A percentile compares a stretch with the other conserved stretches of the same genome.
Conservation (phyloP, 2,797 vertebrate genomes). For the Cercopithecus diana region DNA sequence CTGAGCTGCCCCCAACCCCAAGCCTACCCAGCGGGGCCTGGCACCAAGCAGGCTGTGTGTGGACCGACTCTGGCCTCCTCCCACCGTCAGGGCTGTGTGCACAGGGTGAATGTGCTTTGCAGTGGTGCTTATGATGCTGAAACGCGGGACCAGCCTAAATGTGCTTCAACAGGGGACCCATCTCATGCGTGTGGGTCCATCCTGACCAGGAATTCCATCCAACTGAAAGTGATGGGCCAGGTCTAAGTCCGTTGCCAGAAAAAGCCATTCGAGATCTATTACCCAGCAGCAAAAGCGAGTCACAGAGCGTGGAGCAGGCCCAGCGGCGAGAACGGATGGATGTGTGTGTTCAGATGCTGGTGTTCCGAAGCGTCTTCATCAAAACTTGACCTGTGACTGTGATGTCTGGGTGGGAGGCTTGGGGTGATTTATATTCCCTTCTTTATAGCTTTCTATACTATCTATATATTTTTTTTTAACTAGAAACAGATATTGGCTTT, state of each 20-base stretch:
- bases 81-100: rapidly evolving
- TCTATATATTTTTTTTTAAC: not conserved
- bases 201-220: rapidly evolving
- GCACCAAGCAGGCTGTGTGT: too few relatives aligned
- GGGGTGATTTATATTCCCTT: not conserved
- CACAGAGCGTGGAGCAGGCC: rapidly evolving
- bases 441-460: not conserved
- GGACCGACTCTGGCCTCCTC: rapidly evolving
- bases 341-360: rapidly evolving
- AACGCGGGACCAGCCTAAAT: rapidly evolving
- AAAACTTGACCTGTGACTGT: rapidly evolving
- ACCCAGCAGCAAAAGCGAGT: not conserved
- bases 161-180: rapidly evolving
- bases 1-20: rapidly evolving
- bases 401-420: rapidly evolving
- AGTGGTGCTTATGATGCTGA: rapidly evolving
- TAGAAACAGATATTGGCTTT: not conserved
- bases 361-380: rapidly evolving
- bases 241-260: rapidly evolving
- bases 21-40: not conserved
- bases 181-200: rapidly evolving
- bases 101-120: rapidly evolving
- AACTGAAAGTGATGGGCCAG: rapidly evolving
- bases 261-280: rapidly evolving
- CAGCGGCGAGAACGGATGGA: rapidly evolving